Percentiles rank a stretch among this genome's conserved stretches.
phyloP scores from a whole-genome alignment of 1,140 invertebrate genomes.

The Drosophila leontia region DNA sequence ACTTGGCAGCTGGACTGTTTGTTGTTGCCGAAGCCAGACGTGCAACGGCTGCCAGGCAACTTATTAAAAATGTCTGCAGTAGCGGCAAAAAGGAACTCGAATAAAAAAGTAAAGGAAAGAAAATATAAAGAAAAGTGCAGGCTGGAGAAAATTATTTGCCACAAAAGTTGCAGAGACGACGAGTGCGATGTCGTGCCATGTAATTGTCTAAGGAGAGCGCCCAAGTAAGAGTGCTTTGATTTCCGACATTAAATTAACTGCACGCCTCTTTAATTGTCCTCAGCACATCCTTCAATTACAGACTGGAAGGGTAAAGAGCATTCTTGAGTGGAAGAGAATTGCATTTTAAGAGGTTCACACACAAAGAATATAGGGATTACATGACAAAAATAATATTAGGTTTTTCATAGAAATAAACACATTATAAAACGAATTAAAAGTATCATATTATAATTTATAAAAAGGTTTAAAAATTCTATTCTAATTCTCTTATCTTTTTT shows the following conservation, averaged over 20 bases:
- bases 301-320: background rate
- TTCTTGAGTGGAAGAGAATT: conserved; percentile 7
- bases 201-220: conserved; percentile 50
- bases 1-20: conserved; percentile 77
- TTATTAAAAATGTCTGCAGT: conserved; percentile 81
- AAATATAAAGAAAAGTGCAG: conserved; percentile 19
- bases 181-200: conserved; percentile 49
- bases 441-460: too few relatives aligned
- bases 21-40: conserved; percentile 66
- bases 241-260: conserved; percentile 70
- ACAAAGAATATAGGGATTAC: background rate
- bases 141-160: conserved; percentile 71
- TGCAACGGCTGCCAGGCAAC: conserved; percentile 80
- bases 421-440: too few relatives aligned
- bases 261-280: conserved; percentile 65
- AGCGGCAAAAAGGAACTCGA: conserved; percentile 51
- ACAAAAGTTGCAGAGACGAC: conserved; percentile 56
- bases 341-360: conserved; percentile 5
- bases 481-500: too few relatives aligned
- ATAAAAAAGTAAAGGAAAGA: conserved; percentile 21
- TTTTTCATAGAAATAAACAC: too few relatives aligned
- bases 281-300: conserved; percentile 34
- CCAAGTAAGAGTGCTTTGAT: conserved; percentile 72
- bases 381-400: too few relatives aligned
- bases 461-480: background rate